A percentile compares a stretch with the other conserved stretches of the same genome.
These are phyloP conservation scores for Malurus melanocephalus DNA, from an alignment of 2,113 vertebrate species.

Conservation along the genomic window DNA sequence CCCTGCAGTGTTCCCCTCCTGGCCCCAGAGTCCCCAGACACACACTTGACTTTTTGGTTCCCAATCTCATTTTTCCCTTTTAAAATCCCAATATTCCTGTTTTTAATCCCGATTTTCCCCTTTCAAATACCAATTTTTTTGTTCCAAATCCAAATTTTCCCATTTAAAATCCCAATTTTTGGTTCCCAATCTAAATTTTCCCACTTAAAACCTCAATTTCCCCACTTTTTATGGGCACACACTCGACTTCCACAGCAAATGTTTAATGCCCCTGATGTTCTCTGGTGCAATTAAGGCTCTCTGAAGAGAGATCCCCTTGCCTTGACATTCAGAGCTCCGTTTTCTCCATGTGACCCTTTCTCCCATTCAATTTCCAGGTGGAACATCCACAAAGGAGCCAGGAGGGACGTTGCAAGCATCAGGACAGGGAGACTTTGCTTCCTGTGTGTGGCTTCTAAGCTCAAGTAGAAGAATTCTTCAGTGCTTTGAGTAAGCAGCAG, in stretches of 20 bases:
- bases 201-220: too few species aligned
- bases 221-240: too few species aligned
- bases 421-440: background rate
- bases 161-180: too few species aligned
- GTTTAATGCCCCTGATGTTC: rapidly evolving
- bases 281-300: background rate
- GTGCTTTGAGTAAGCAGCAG: background rate
- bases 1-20: background rate
- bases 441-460: background rate
- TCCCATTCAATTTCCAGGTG: conserved; percentile 22
- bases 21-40: background rate
- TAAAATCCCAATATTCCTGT: too few species aligned
- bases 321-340: background rate
- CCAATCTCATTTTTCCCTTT: too few species aligned
- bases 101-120: too few species aligned
- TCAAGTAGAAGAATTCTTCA: background rate
- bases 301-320: background rate
- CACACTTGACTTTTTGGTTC: too few species aligned
- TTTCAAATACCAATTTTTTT: too few species aligned
- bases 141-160: too few species aligned
- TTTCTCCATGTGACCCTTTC: background rate
- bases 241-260: background rate
- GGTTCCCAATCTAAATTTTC: too few species aligned
- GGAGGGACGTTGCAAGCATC: background rate
- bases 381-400: conserved; percentile 53